Evolutionary conservation across 1,140 invertebrate species (phyloP).

Genomic region (Metopolophium dirhodum): DNA sequence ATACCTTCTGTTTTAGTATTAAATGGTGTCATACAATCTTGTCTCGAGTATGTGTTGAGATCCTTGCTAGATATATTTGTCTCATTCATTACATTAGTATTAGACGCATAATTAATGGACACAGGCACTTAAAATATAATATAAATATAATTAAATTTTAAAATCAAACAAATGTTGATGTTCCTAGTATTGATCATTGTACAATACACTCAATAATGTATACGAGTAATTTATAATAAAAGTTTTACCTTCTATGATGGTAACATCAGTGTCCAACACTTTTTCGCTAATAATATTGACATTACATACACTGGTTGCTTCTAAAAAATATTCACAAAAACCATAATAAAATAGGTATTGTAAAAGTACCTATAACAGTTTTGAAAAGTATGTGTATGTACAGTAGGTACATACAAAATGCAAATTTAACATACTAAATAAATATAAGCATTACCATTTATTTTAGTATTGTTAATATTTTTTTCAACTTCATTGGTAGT

Average conservation of each 20-base stretch:
- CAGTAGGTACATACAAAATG: neutral
- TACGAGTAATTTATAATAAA: neutral
- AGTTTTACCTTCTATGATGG: neutral
- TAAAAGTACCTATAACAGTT: neutral
- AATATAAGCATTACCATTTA: neutral
- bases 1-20: no score
- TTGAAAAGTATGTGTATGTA: neutral
- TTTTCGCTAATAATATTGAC: neutral
- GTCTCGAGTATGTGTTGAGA: no score
- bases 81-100: no score
- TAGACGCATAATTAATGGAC: no score
- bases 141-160: neutral
- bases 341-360: neutral
- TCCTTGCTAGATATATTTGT: no score
- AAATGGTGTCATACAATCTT: no score
- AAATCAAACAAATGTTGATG: neutral
- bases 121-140: no score
- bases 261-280: neutral
- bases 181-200: neutral
- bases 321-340: neutral
- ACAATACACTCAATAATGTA: constrained; percentile 3
- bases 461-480: no score
- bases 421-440: neutral
- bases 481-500: no score
- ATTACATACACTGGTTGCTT: constrained; percentile 1